These are phyloP conservation scores for Tenualosa ilisha DNA, from an alignment of 2,797 vertebrate species.

Conservation along the genomic window DNA sequence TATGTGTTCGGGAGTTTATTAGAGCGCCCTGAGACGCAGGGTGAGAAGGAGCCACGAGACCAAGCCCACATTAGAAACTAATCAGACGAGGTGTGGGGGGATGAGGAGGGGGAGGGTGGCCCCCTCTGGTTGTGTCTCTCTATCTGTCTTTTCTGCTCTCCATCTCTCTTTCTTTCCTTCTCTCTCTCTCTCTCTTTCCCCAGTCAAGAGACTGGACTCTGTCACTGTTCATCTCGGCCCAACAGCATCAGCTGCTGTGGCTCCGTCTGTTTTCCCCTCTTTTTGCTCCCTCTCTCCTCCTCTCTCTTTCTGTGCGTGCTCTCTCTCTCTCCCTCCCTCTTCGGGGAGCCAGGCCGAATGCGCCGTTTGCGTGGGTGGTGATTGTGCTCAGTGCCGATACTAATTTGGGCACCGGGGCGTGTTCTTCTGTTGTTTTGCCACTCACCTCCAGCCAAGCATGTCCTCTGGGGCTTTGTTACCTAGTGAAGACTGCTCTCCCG, in stretches of 20 bases:
- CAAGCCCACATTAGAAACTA: conserved; percentile 71
- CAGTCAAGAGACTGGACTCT: background rate
- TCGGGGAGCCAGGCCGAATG: background rate
- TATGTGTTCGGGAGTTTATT: conserved; percentile 82
- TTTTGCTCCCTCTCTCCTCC: background rate
- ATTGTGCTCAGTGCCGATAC: background rate
- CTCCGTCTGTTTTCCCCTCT: background rate
- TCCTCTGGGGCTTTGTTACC: background rate
- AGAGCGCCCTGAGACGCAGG: conserved; percentile 76
- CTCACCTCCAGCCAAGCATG: background rate
- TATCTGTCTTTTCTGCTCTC: background rate
- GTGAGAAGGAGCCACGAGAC: conserved; percentile 55
- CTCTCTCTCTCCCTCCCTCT: background rate
- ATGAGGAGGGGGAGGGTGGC: conserved; percentile 6
- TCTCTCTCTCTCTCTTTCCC: background rate
- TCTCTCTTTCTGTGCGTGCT: background rate
- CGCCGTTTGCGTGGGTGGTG: background rate
- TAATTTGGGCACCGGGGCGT: background rate
- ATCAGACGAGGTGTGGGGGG: conserved; percentile 57
- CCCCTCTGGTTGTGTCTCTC: background rate
- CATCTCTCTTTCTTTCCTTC: background rate
- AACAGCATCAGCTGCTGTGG: background rate
- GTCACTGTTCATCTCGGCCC: conserved; percentile 15
- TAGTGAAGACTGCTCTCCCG: background rate
- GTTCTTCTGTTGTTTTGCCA: background rate